Base-by-base conservation (phyloP, 2,888 invertebrate species). In the Cryptus armator region DNA sequence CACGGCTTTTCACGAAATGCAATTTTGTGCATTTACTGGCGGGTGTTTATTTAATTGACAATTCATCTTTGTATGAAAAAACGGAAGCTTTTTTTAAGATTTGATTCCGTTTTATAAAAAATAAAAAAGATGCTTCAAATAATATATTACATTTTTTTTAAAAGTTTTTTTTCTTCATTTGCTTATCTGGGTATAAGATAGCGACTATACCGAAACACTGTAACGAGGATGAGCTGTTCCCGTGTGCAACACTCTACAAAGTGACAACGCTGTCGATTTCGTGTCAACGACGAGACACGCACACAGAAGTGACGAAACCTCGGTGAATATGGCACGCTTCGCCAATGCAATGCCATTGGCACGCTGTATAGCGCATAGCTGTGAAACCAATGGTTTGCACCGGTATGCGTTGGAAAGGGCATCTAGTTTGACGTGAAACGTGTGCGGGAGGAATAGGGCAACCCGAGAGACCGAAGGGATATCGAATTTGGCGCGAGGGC, bases 401-500 rank as follows among this genome's bases (percentile, higher is more conserved):
- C 4, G 16, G 37, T 0, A 64, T 66, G 66, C 37, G 64, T 71
- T 14, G 62, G 32, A 56, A 79, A 78, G 64, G 76, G 68, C 64
- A n/a, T 77, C 66, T 24, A 74, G 56, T 78, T 81, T 64, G 56
- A 81, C 75, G 44, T 75, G 78, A 48, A 75, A 56, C 64, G 43
- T 78, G 68, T 24, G 51, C 70, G 48, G 71, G 76, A 80, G 59
- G 74, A 72, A 53, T 71, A 72, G 71, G 56, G 80, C 72, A 64
- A 77, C 68, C 68, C 76, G 77, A 80, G 68, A 81, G 74, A 85
- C 86, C 82, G 83, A 83, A 85, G 85, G 86, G 81, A 86, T 88
- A 88, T 88, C 86, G 86, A 76, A 86, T 88, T 87, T 86, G 87
- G 81, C 85, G 71, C 64, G 64, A 48, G 77, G 67, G 56, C 56